Evolutionary conservation across 2,888 invertebrate genomes (phyloP), one percentile per base, ranked within the genome.

Genomic region (Dasysyrphus tricinctus): DNA sequence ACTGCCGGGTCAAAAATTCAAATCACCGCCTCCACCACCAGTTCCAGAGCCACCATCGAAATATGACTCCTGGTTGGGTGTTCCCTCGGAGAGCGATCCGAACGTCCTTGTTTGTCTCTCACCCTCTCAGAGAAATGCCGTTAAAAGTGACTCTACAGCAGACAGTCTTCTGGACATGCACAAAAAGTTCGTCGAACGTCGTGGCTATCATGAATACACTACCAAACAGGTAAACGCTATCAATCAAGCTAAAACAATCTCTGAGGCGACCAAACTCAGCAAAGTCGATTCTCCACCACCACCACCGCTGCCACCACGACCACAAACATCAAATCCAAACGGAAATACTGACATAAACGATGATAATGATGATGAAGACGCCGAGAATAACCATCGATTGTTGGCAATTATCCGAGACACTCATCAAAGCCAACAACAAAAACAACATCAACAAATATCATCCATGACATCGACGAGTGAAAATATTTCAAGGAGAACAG

Each of bases 131-230:
- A 93, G 93, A 61, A 90, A 90, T 37, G 93, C 94, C 88, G 92
- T 93, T 85, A 83, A 73, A 24, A 61, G 88, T 82, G 80, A 80
- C 88, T 80, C 63, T 51, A 94, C 94, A 88, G 94, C 94, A 1
- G 95, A 94, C 89, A 94, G 94, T 88, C 93, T 96, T 59, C 92
- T 95, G 5, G 95, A 96, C 89, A 94, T 95, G 88, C 96, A 96
- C 89, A 94, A 93, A 88, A 96, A 96, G 90, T 95, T 94, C 91
- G 91, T 95, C n/a, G 95, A 95, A 88, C 93, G 95, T 54, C 94
- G 94, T 87, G 94, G 94, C 24, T 94, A 94, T 89, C 94, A 94
- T 88, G 94, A 94, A 88, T 89, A 90, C 79, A 90, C 90, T 80
- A 89, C 89, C 3, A 90, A 91, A 14, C 90, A 92, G 88, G 90